Evolutionary conservation across 2,797 vertebrate species (phyloP).

Genomic region (Apodemus agrarius): DNA sequence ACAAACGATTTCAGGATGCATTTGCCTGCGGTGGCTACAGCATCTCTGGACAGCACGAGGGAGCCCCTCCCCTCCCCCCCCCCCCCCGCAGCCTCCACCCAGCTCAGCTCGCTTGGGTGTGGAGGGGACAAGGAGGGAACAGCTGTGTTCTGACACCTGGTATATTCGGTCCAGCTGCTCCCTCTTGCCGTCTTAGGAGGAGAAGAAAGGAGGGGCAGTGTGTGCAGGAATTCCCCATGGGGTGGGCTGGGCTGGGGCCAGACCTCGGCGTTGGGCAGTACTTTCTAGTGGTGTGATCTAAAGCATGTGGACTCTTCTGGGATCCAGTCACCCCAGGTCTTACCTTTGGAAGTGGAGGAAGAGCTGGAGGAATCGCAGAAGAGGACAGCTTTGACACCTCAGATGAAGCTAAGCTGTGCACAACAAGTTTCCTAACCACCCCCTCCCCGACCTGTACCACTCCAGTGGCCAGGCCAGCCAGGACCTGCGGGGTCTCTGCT

Average conservation of each 20-base stretch:
- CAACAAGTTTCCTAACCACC: not conserved
- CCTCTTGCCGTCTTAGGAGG: not conserved
- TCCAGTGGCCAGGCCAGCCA: not conserved
- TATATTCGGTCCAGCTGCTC: not conserved
- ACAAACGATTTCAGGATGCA: not conserved
- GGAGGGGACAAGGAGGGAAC: not conserved
- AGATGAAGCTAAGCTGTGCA: not conserved
- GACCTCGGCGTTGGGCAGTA: not conserved
- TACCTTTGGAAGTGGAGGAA: not conserved
- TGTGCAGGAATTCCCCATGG: not conserved
- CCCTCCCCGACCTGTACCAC: not conserved
- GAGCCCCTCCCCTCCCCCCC: slow-evolving; percentile 56
- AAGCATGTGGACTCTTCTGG: not conserved
- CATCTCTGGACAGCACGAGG: not conserved
- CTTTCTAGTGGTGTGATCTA: not conserved
- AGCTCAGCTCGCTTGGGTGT: not conserved
- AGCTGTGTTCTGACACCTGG: slow-evolving; percentile 70
- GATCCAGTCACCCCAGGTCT: not conserved
- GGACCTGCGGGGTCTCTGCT: not conserved
- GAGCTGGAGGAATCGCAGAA: not conserved
- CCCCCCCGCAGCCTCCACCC: slow-evolving; percentile 58
- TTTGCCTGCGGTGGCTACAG: slow-evolving; percentile 12
- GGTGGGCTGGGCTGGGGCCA: no score
- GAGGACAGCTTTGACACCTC: not conserved
- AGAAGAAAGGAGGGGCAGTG: not conserved